Evolutionary conservation across 2,797 vertebrate species (phyloP).

Genomic region (Acrocephalus scirpaceus): DNA sequence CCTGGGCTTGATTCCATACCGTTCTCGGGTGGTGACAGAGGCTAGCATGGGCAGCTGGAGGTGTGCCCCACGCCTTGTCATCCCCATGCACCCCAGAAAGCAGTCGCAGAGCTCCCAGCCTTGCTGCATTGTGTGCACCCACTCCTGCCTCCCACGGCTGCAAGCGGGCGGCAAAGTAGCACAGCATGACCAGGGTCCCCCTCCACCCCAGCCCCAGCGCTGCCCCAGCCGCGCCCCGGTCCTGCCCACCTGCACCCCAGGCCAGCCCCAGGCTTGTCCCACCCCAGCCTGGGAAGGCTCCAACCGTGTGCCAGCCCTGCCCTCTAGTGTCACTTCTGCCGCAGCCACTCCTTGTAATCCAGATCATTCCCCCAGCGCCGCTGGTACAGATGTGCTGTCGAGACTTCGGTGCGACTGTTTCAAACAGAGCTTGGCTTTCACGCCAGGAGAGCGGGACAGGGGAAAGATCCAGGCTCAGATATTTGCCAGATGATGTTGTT

Average conservation of each 20-base stretch:
- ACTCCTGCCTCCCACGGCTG: neutral
- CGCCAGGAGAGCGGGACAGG: rapidly evolving
- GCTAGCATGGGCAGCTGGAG: neutral
- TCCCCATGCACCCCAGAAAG: neutral
- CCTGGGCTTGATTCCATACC: neutral
- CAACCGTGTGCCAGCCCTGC: constrained; percentile 59
- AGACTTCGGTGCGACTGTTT: neutral
- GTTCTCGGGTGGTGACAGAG: neutral
- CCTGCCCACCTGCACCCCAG: neutral
- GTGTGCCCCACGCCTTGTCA: neutral
- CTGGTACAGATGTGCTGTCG: neutral
- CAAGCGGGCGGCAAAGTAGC: rapidly evolving
- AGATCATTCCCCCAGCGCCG: neutral
- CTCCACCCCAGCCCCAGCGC: neutral
- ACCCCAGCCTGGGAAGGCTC: neutral
- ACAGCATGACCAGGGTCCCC: neutral
- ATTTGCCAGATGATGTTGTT: neutral
- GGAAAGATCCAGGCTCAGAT: neutral
- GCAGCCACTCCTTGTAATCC: neutral
- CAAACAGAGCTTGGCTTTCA: neutral
- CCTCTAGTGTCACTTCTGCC: constrained; percentile 66
- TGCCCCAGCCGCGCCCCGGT: neutral
- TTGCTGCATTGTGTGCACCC: neutral
- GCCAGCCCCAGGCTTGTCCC: neutral
- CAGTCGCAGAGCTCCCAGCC: neutral